A percentile compares a stretch with the other conserved stretches of the same genome.
These are phyloP conservation scores for Myzus persicae DNA, from an alignment of 1,140 invertebrate species.

Conservation along the genomic window DNA sequence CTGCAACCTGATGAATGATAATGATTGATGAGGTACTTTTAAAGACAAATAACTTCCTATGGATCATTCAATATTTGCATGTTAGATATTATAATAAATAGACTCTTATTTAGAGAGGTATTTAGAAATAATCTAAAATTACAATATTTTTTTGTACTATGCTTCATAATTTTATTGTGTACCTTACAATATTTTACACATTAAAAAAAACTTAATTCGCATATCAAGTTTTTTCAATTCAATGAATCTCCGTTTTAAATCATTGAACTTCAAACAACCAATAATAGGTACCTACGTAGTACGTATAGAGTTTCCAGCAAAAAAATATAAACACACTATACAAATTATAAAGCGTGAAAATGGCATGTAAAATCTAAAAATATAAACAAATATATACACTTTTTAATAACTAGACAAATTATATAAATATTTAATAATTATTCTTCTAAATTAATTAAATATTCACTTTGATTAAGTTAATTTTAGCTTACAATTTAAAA, in stretches of 20 bases:
- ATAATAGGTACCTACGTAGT: neutral
- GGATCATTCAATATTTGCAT: neutral
- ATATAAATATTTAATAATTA: neutral
- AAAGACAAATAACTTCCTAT: neutral
- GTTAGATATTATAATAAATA: neutral
- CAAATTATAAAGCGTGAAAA: slow-evolving; percentile 27
- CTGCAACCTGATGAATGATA: neutral
- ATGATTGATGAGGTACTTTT: neutral
- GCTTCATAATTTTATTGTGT: neutral
- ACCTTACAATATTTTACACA: neutral
- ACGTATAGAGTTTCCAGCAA: neutral
- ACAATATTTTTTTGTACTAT: neutral
- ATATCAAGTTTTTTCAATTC: slow-evolving; percentile 20
- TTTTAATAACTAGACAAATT: slow-evolving; percentile 10
- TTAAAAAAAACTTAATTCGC: slow-evolving; percentile 2
- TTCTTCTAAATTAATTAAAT: neutral
- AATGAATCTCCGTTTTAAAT: slow-evolving; percentile 10
- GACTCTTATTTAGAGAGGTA: neutral
- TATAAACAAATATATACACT: neutral
- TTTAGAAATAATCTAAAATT: neutral
- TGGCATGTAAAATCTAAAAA: neutral
- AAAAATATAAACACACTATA: neutral
- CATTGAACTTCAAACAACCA: slow-evolving; percentile 17
- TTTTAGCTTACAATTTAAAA: neutral
- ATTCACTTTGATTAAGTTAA: neutral